Evolutionary conservation across 2,797 vertebrate genomes (phyloP).

Genomic region (Xerus rutilus): DNA sequence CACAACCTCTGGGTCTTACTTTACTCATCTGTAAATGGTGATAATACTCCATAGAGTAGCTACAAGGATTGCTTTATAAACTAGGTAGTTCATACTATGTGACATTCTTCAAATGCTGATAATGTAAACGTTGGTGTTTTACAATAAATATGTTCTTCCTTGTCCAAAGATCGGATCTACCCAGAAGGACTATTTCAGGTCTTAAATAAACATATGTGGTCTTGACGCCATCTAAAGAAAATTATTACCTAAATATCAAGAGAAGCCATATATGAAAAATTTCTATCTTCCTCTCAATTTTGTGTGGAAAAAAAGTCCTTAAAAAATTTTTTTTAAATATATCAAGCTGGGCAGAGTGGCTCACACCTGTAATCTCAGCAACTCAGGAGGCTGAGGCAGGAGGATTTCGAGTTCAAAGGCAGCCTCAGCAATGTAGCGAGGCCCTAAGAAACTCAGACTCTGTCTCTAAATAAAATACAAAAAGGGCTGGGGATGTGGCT

Average conservation of each 20-base stretch:
- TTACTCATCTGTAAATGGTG: neutral
- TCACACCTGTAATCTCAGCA: too few relatives aligned
- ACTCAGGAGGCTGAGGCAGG: too few relatives aligned
- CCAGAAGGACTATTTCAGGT: neutral
- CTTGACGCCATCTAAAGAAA: neutral
- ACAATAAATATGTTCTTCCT: neutral
- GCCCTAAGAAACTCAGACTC: too few relatives aligned
- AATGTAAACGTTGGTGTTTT: neutral
- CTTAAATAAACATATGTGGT: neutral
- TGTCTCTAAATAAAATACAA: too few relatives aligned
- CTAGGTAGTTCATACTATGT: neutral
- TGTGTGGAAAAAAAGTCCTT: neutral
- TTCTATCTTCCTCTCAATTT: neutral
- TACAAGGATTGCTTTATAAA: neutral
- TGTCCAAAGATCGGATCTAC: neutral
- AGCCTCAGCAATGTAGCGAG: too few relatives aligned
- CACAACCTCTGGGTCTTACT: neutral
- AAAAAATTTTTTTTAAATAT: neutral
- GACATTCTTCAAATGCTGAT: neutral
- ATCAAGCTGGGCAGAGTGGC: neutral
- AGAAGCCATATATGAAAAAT: neutral
- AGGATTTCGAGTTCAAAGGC: too few relatives aligned
- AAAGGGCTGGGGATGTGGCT: too few relatives aligned
- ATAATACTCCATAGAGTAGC: neutral
- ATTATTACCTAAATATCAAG: slow-evolving; percentile 45